A percentile compares a stretch with the other conserved stretches of the same genome.
Evolutionary conservation across 2,888 invertebrate species (phyloP).

Genomic region (Hymenopus coronatus): DNA sequence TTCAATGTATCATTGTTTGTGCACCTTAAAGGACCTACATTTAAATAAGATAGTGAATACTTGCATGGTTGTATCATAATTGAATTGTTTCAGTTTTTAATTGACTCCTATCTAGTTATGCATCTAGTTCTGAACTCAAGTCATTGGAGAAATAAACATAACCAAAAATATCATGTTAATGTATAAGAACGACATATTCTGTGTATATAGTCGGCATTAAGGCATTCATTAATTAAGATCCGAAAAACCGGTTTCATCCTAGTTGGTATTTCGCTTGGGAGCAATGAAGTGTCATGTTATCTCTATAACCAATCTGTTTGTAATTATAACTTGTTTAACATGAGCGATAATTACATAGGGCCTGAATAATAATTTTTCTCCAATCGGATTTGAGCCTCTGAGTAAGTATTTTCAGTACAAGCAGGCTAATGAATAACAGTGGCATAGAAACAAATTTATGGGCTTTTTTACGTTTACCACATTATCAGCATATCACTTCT

Average conservation of each 20-base stretch:
- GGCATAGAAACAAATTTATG: background rate
- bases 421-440: background rate
- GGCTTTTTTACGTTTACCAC: background rate
- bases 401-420: background rate
- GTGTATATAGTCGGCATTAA: background rate
- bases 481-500: background rate
- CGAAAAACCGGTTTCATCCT: background rate
- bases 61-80: background rate
- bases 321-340: conserved; percentile 9
- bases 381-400: background rate
- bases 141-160: background rate
- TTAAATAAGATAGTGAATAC: too few relatives aligned
- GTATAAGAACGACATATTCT: background rate
- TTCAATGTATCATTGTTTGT: too few relatives aligned
- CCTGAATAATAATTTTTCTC: conserved; percentile 3
- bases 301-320: background rate
- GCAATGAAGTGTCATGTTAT: background rate
- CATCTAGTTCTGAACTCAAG: background rate
- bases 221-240: background rate
- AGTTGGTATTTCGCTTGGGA: background rate
- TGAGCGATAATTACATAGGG: background rate
- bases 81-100: background rate
- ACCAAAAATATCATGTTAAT: background rate
- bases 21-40: too few relatives aligned
- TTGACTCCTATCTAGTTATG: background rate